These are phyloP conservation scores for Enteromius fasciolatus DNA, from an alignment of 2,797 vertebrate genomes.

Conservation along the genomic window DNA sequence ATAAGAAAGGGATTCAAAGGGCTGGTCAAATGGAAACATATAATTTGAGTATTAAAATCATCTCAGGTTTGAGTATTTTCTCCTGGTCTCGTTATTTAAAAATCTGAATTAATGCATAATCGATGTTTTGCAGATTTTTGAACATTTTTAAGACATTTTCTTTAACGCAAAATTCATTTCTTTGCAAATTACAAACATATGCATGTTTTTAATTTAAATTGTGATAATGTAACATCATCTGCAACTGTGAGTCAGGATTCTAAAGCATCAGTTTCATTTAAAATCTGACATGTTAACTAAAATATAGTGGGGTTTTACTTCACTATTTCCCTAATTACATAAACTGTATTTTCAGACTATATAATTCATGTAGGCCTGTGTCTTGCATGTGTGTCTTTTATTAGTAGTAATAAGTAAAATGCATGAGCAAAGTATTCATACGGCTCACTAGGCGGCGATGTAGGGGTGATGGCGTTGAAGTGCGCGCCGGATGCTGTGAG, in stretches of 20 bases:
- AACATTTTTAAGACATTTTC: neutral
- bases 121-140: neutral
- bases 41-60: conserved; percentile 6
- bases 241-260: neutral
- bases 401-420: neutral
- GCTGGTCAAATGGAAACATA: conserved; percentile 24
- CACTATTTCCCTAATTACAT: neutral
- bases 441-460: conserved; percentile 37
- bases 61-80: conserved; percentile 24
- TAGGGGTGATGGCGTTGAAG: neutral
- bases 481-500: conserved; percentile 64
- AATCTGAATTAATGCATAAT: neutral
- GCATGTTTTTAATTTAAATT: neutral
- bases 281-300: neutral
- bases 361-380: neutral
- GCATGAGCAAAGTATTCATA: neutral
- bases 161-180: neutral
- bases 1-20: conserved; percentile 30
- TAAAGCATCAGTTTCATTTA: neutral
- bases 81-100: neutral
- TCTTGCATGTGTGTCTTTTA: no score
- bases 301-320: neutral
- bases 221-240: neutral
- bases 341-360: neutral
- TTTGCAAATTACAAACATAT: neutral